Evolutionary conservation across 2,888 invertebrate species (phyloP), one percentile per base, ranked within the genome.

Genomic region (Catocala fraxini): DNA sequence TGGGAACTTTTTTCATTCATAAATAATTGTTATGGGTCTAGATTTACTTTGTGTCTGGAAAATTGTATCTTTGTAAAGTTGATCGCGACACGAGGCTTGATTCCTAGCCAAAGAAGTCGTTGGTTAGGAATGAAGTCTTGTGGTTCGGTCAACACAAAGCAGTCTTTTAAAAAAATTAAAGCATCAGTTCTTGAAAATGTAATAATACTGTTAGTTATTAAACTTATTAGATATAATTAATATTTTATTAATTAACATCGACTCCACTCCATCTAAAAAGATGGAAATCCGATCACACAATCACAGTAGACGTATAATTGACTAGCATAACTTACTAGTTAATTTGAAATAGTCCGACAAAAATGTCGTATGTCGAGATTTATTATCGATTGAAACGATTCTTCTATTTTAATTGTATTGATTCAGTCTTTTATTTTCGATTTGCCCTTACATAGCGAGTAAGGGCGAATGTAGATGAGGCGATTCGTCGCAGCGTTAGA

Each of bases 251-350:
- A 68, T 63, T 65, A 68, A 65, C 63, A 65, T 63, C 77, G 71
- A 63, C 73, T 74, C 81, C 56, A 56, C 34, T 12, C 33, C 58
- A n/a, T 42, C 6, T 5, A 49, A 45, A 45, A 52, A 62, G 59
- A 55, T 51, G 25, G 53, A 66, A 75, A 74, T 63, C 69, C 53
- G 75, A 78, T 77, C 78, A 75, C 71, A 79, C 77, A 75, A 81
- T 80, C 70, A 61, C 66, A 51, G 62, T 39, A 59, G 73, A 75
- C 75, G 61, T 81, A 80, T 82, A 86, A 84, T 84, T 82, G 81
- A 80, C 79, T 78, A 79, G 65, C 74, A 87, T 87, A 86, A 85
- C 80, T 86, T 88, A 87, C 83, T 84, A 85, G 75, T 82, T 84
- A 82, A 86, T 84, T 83, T 84, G 75, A 80, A 85, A 80, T 76